Conservation (phyloP, 2,113 vertebrate genomes). For the Eudorcas thomsonii region DNA sequence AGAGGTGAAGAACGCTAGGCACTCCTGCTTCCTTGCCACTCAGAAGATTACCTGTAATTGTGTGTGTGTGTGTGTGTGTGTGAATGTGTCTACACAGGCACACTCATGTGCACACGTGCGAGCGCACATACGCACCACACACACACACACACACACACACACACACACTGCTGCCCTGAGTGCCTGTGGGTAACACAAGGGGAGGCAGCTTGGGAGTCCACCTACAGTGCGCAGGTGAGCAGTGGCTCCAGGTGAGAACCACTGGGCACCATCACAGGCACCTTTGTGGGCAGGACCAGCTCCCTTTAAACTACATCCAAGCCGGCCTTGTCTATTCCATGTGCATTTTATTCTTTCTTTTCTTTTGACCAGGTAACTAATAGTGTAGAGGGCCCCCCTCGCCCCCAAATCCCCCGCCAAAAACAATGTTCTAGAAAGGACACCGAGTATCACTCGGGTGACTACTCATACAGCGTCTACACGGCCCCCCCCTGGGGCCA, state of each 20-base stretch:
- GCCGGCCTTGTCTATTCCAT: background rate
- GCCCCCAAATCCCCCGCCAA: background rate
- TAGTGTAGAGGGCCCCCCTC: background rate
- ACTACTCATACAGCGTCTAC: rapidly evolving
- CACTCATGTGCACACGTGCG: background rate
- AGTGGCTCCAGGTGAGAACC: background rate
- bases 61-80: background rate
- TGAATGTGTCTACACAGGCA: background rate
- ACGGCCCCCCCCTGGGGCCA: background rate
- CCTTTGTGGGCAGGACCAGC: background rate
- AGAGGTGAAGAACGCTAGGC: background rate
- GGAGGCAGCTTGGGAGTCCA: background rate
- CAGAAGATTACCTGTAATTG: background rate
- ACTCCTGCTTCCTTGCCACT: background rate
- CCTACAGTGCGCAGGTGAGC: background rate
- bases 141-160: no score
- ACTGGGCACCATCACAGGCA: background rate
- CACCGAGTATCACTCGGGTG: background rate
- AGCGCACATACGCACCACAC: background rate
- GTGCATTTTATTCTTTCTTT: background rate
- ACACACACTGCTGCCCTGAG: background rate
- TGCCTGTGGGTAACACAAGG: rapidly evolving
- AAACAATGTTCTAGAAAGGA: background rate
- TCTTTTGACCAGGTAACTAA: background rate
- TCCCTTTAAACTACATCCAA: constrained; percentile 15